Evolutionary conservation across 2,888 invertebrate genomes (phyloP).

Genomic region (Pherbina coryleti): DNA sequence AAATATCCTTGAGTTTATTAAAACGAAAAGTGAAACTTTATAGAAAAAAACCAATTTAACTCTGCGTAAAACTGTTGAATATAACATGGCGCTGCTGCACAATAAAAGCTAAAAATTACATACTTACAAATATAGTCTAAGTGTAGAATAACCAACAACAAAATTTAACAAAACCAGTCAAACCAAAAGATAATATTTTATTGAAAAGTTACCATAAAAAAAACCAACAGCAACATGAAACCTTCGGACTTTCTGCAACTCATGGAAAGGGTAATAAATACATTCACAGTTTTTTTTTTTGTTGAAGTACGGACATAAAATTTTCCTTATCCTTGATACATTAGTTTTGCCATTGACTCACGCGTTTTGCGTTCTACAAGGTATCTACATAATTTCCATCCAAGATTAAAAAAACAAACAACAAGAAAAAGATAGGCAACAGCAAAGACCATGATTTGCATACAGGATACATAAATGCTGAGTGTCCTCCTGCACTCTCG

Average conservation of each 20-base stretch:
- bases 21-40: background rate
- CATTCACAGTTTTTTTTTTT: background rate
- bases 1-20: background rate
- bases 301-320: constrained; percentile 27
- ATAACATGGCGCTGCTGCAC: constrained; percentile 6
- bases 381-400: constrained; percentile 30
- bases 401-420: background rate
- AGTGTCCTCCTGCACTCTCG: constrained; percentile 3
- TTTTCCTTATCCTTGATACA: constrained; percentile 30
- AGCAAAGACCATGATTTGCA: constrained; percentile 33
- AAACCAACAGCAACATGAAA: constrained; percentile 54
- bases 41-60: background rate
- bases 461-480: constrained; percentile 34
- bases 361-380: background rate
- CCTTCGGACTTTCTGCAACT: constrained; percentile 64
- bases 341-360: constrained; percentile 37
- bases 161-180: background rate
- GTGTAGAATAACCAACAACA: background rate
- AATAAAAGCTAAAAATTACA: background rate
- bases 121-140: background rate
- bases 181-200: background rate
- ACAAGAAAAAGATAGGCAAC: background rate
- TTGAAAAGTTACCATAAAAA: background rate
- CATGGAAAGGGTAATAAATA: constrained; percentile 62
- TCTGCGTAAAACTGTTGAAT: constrained; percentile 25